These are phyloP conservation scores for Homalodisca vitripennis DNA, from an alignment of 1,140 invertebrate species.

Conservation along the genomic window DNA sequence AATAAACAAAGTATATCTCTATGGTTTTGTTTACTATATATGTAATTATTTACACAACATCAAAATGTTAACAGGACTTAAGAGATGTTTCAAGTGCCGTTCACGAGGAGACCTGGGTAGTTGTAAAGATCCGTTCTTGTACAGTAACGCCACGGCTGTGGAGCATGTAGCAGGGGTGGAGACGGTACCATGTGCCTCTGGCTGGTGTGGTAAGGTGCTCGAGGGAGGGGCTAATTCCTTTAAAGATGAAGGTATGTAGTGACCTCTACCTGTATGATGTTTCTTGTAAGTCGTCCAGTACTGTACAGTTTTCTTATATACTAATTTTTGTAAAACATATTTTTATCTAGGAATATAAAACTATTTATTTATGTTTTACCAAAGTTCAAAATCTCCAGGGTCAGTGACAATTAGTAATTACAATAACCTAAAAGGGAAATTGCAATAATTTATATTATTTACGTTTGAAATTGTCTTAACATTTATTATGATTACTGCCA, in stretches of 20 bases:
- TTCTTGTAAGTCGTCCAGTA: no score
- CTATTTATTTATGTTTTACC: slow-evolving; percentile 12
- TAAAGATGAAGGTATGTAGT: slow-evolving; percentile 62
- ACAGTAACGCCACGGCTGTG: slow-evolving; percentile 69
- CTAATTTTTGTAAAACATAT: neutral
- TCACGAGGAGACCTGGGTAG: slow-evolving; percentile 83
- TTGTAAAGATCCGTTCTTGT: slow-evolving; percentile 83
- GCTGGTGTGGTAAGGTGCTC: slow-evolving; percentile 90
- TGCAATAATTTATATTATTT: no score
- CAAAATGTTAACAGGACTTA: no score
- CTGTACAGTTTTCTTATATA: slow-evolving; percentile 21
- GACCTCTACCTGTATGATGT: no score
- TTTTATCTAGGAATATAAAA: neutral
- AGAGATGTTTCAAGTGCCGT: slow-evolving; percentile 76
- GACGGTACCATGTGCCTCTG: slow-evolving; percentile 80
- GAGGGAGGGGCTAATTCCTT: slow-evolving; percentile 68
- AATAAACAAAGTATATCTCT: no score
- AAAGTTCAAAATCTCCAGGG: no score
- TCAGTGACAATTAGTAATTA: no score
- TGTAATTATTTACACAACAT: no score
- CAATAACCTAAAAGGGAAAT: no score
- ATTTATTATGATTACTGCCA: no score
- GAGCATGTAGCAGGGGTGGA: slow-evolving; percentile 64
- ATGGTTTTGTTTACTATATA: no score
- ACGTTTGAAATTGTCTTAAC: no score